phyloP scores from a whole-genome alignment of 2,797 vertebrate species.

The Lutjanus argentimaculatus region DNA sequence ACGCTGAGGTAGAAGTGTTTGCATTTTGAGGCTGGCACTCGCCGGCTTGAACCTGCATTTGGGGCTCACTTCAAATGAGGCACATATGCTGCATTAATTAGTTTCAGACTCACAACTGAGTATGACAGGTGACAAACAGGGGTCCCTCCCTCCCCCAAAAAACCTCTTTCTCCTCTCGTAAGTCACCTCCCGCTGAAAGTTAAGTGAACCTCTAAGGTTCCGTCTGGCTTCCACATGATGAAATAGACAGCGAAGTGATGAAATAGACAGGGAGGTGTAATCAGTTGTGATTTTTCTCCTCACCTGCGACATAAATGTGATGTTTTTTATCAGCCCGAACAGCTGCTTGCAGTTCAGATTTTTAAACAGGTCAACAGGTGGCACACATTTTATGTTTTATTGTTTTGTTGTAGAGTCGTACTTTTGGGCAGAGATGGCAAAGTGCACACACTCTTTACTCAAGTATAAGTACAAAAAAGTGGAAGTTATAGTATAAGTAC shows the following conservation, averaged over 20 bases:
- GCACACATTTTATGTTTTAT: not conserved
- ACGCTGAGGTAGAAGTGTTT: constrained; percentile 23
- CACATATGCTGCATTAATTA: constrained; percentile 84
- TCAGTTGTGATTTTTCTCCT: constrained; percentile 37
- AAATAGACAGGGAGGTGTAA: constrained; percentile 54
- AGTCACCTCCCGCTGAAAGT: constrained; percentile 63
- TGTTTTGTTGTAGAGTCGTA: not conserved
- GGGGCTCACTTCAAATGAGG: constrained; percentile 66
- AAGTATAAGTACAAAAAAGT: too few relatives aligned
- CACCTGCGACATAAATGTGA: constrained; percentile 47
- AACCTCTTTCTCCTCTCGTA: constrained; percentile 46
- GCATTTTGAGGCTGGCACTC: constrained; percentile 26
- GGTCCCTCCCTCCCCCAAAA: constrained; percentile 3
- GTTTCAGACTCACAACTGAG: constrained; percentile 68
- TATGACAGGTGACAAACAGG: constrained; percentile 71
- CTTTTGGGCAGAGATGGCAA: too few relatives aligned
- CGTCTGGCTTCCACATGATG: constrained; percentile 63
- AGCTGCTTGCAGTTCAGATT: constrained; percentile 15
- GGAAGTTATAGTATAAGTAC: too few relatives aligned
- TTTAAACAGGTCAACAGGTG: constrained; percentile 11
- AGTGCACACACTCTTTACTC: too few relatives aligned
- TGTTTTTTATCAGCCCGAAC: constrained; percentile 39
- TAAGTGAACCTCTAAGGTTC: constrained; percentile 61
- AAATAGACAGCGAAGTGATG: constrained; percentile 46
- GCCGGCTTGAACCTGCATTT: constrained; percentile 53